Conservation (phyloP, 2,113 vertebrate species). For the Strix aluco region DNA sequence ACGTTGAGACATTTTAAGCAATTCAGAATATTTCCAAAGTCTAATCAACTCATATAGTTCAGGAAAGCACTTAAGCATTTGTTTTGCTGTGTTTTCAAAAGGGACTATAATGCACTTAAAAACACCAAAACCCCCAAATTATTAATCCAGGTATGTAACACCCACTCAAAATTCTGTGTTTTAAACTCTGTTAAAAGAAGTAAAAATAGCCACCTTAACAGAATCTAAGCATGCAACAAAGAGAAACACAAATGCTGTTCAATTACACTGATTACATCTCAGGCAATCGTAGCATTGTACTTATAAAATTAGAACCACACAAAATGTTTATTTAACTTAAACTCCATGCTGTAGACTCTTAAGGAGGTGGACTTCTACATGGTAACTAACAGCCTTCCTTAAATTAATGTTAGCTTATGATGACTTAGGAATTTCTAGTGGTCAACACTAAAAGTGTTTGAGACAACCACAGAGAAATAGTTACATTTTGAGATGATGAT, state of each 20-base stretch:
- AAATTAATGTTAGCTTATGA: neutral
- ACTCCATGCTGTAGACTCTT: neutral
- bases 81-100: neutral
- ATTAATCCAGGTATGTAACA: neutral
- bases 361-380: neutral
- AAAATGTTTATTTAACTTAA: neutral
- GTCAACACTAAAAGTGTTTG: neutral
- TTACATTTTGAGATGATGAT: neutral
- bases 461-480: neutral
- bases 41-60: neutral
- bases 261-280: neutral
- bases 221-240: neutral
- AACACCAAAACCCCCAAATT: rapidly evolving
- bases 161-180: neutral
- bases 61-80: neutral
- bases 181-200: neutral
- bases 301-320: neutral
- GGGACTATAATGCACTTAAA: neutral
- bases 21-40: neutral
- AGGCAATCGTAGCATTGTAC: no score
- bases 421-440: neutral
- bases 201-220: neutral
- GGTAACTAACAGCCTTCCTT: neutral
- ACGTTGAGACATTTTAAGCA: neutral
- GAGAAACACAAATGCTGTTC: neutral